phyloP scores from a whole-genome alignment of 2,888 invertebrate genomes.

The Salpingus planirostris region DNA sequence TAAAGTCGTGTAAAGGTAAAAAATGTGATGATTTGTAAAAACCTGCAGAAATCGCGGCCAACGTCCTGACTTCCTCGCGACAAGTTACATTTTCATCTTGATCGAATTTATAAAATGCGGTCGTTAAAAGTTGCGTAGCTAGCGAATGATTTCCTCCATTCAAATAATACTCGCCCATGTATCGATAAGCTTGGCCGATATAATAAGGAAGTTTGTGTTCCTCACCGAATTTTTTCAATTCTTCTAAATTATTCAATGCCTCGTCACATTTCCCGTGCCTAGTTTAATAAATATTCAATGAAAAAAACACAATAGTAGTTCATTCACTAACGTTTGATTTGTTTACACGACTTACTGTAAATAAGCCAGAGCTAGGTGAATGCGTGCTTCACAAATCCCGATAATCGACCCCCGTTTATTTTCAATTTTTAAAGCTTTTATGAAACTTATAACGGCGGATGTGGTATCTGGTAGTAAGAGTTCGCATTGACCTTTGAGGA shows the following conservation, averaged over 20 bases:
- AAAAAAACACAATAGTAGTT: neutral
- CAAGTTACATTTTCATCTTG: conserved; percentile 2
- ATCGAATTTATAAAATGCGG: conserved; percentile 22
- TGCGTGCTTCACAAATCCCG: conserved; percentile 46
- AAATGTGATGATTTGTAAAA: neutral
- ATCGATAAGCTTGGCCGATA: conserved; percentile 31
- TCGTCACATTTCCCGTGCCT: conserved; percentile 25
- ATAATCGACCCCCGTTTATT: conserved; percentile 35
- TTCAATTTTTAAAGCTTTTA: conserved; percentile 43
- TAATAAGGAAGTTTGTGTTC: conserved; percentile 26
- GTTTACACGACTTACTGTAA: conserved; percentile 46
- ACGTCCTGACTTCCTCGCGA: conserved; percentile 7
- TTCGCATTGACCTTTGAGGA: conserved; percentile 48
- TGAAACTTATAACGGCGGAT: conserved; percentile 45
- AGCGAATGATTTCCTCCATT: conserved; percentile 26
- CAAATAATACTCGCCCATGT: conserved; percentile 35
- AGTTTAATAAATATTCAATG: too few relatives aligned
- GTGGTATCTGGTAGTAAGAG: conserved; percentile 43
- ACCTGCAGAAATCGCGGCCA: conserved; percentile 10
- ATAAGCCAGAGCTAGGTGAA: conserved; percentile 48
- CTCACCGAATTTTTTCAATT: conserved; percentile 24
- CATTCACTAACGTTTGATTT: conserved; percentile 1
- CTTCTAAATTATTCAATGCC: conserved; percentile 25
- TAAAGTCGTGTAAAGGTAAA: too few relatives aligned
- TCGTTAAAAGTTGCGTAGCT: conserved; percentile 30